phyloP scores from a whole-genome alignment of 1,140 invertebrate species.

The Lucilia cuprina region DNA sequence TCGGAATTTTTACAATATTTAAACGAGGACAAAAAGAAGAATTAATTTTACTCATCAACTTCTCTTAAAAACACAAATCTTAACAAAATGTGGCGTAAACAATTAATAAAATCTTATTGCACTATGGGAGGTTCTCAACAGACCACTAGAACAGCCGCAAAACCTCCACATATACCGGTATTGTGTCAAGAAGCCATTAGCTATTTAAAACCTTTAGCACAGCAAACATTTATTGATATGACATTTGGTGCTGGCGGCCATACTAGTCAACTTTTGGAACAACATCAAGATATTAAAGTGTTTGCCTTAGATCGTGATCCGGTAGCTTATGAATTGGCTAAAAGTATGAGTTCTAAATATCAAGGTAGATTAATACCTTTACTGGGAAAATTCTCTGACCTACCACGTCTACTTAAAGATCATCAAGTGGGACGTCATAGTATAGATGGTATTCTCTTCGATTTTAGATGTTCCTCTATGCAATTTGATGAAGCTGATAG shows the following conservation, averaged over 20 bases:
- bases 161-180: slow-evolving; percentile 71
- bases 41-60: background rate
- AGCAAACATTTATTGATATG: slow-evolving; percentile 81
- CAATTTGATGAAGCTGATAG: slow-evolving; percentile 83
- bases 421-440: slow-evolving; percentile 69
- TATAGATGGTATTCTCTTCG: slow-evolving; percentile 89
- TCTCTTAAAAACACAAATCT: no score
- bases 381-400: slow-evolving; percentile 86
- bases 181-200: slow-evolving; percentile 75
- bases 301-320: slow-evolving; percentile 91
- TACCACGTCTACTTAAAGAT: slow-evolving; percentile 72
- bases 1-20: slow-evolving; percentile 74
- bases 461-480: slow-evolving; percentile 96
- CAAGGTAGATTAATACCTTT: slow-evolving; percentile 77
- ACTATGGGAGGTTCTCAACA: slow-evolving; percentile 43
- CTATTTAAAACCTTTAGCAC: slow-evolving; percentile 70
- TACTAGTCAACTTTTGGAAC: slow-evolving; percentile 69
- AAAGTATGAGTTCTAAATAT: slow-evolving; percentile 70
- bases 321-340: slow-evolving; percentile 73
- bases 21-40: slow-evolving; percentile 64
- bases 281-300: slow-evolving; percentile 70
- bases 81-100: slow-evolving; percentile 25
- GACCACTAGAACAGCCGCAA: background rate
- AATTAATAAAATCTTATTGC: slow-evolving; percentile 38
- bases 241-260: slow-evolving; percentile 97